A percentile compares a stretch with the other conserved stretches of the same genome.
Conservation (phyloP, 2,888 invertebrate genomes). For the Dromius quadrimaculatus region DNA sequence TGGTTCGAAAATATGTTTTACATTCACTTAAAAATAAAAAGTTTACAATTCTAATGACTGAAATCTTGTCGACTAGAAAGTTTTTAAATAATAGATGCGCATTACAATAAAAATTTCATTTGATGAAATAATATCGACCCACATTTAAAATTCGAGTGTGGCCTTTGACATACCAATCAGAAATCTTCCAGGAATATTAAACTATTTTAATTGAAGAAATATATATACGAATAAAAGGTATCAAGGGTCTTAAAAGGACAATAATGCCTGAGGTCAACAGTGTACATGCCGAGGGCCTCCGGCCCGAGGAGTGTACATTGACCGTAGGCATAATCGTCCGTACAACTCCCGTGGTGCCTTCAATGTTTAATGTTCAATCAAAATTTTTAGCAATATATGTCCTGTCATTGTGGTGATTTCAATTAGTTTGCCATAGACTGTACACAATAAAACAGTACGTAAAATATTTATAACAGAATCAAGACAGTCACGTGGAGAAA, state of each 20-base stretch:
- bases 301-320: too few relatives aligned
- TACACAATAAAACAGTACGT: slow-evolving; percentile 44
- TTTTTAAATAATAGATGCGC: slow-evolving; percentile 5
- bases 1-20: not conserved
- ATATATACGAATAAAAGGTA: too few relatives aligned
- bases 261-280: too few relatives aligned
- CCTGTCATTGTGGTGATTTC: not conserved
- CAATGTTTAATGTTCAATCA: too few relatives aligned
- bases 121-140: slow-evolving; percentile 28
- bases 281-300: too few relatives aligned
- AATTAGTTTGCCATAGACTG: not conserved
- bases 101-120: slow-evolving; percentile 27
- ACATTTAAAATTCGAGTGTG: slow-evolving; percentile 23
- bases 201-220: too few relatives aligned
- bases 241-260: too few relatives aligned
- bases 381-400: too few relatives aligned
- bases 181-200: too few relatives aligned
- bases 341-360: too few relatives aligned
- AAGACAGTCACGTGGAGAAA: slow-evolving; percentile 38
- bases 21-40: not conserved
- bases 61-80: not conserved
- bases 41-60: not conserved
- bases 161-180: too few relatives aligned
- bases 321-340: too few relatives aligned
- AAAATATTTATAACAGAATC: slow-evolving; percentile 45